Evolutionary conservation across 2,888 invertebrate species (phyloP), one percentile per base, ranked within the genome.

Genomic region (Hirtodrosophila histrioides): DNA sequence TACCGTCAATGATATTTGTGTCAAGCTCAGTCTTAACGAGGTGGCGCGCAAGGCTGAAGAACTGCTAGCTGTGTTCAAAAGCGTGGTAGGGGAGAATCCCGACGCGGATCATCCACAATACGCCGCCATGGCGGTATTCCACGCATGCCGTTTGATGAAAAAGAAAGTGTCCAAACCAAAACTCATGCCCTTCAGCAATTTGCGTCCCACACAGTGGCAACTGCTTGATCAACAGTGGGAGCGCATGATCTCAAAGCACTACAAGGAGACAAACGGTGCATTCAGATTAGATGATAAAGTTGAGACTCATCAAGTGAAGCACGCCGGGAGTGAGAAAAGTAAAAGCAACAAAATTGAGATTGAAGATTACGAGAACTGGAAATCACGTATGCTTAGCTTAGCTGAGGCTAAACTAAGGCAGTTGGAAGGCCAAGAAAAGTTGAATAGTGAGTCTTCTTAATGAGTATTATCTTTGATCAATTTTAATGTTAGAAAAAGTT

Each of bases 331-430:
- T 5, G 46, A 41, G 7, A 10, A 37, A 39, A 69, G 31, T 0
- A 51, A 46, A 3, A 39, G 23, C 9, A 44, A 62, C 11, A 83
- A 75, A 39, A 24, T 40, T 0, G 78, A 45, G 54, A 71, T 92
- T 44, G 94, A 95, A 88, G 92, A 93, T 0, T 95, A 95, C 69
- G 93, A 94, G 60, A 92, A 92, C 10, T 95, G 95, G 95, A 94
- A 93, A 66, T 90, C 89, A 23, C 91, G 94, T 36, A 93, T 95
- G 89, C 78, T 94, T 33, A 54, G 63, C 0, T 62, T 69, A 54
- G 89, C 91, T 12, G 91, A 92, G 65, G 86, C 90, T 8, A 93
- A 94, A 27, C 55, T 86, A 0, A 56, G 63, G 11, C 48, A 75
- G 31, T 23, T 64, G n/a, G 65, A 78, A 40, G 11, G 4, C 17